A percentile compares a stretch with the other conserved stretches of the same genome.
phyloP scores from a whole-genome alignment of 2,113 vertebrate genomes.

The Hystrix brachyura region DNA sequence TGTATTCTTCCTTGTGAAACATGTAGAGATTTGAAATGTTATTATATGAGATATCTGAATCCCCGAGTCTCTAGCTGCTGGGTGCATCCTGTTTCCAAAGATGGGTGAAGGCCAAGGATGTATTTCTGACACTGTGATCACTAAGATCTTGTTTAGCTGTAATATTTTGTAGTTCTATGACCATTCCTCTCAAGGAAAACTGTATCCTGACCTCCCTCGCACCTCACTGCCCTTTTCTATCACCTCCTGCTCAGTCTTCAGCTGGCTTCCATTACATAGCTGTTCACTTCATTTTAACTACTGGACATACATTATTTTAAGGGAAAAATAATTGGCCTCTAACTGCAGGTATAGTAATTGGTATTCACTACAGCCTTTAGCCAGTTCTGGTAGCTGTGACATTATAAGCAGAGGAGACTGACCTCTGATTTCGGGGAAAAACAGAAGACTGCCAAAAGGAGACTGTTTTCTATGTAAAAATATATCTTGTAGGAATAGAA shows the following conservation, averaged over 20 bases:
- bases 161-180: constrained; percentile 36
- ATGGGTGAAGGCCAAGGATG: neutral
- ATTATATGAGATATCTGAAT: neutral
- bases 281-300: constrained; percentile 62
- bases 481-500: neutral
- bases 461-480: neutral
- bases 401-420: constrained; percentile 54
- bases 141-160: constrained; percentile 57
- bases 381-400: constrained; percentile 42
- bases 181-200: constrained; percentile 55
- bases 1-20: neutral
- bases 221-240: constrained; percentile 30
- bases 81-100: constrained; percentile 30
- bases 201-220: constrained; percentile 25
- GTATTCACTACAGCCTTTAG: constrained; percentile 50
- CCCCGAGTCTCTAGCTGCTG: neutral
- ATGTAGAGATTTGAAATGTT: neutral
- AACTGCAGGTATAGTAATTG: constrained; percentile 72
- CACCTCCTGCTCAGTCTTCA: constrained; percentile 19
- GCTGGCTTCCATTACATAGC: constrained; percentile 37
- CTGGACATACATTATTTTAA: constrained; percentile 56
- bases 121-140: constrained; percentile 34
- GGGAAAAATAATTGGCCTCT: constrained; percentile 76
- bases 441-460: constrained; percentile 44
- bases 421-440: constrained; percentile 67